These are phyloP conservation scores for Cryptocephalus primarius DNA, from an alignment of 2,888 invertebrate species.

Conservation along the genomic window DNA sequence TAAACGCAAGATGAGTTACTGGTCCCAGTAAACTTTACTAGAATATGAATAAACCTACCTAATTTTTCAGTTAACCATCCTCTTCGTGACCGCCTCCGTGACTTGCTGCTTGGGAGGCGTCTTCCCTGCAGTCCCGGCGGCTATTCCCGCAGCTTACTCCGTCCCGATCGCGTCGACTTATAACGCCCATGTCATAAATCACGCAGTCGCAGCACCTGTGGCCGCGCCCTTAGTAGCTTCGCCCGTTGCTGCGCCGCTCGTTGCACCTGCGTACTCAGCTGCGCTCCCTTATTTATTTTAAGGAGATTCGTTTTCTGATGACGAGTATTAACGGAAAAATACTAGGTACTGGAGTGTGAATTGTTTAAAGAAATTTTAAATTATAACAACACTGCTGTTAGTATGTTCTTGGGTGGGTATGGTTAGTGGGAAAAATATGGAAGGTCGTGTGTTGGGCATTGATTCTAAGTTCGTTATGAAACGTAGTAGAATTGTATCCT, in stretches of 20 bases:
- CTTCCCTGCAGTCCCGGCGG: slow-evolving; percentile 25
- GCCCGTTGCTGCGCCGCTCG: slow-evolving; percentile 14
- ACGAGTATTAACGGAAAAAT: not conserved
- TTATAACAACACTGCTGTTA: not conserved
- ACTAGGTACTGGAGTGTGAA: not conserved
- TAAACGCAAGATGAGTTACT: too few relatives aligned
- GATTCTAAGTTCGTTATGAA: too few relatives aligned
- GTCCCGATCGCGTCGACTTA: slow-evolving; percentile 68
- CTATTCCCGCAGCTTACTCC: slow-evolving; percentile 44
- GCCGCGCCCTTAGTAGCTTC: slow-evolving; percentile 31
- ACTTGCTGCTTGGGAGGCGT: slow-evolving; percentile 24
- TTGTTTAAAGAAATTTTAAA: too few relatives aligned
- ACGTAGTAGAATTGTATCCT: too few relatives aligned
- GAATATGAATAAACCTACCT: too few relatives aligned
- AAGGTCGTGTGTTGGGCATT: slow-evolving; percentile 4
- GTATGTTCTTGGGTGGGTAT: not conserved
- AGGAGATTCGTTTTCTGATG: too few relatives aligned
- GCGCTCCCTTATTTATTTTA: slow-evolving; percentile 3
- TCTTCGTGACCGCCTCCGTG: slow-evolving; percentile 9
- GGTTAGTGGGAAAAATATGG: not conserved
- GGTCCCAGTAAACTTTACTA: too few relatives aligned
- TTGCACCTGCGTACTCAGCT: slow-evolving; percentile 16
- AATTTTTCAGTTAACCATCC: not conserved
- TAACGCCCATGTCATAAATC: slow-evolving; percentile 63
- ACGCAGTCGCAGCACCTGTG: slow-evolving; percentile 59